Percentiles rank a stretch among this genome's conserved stretches.
Conservation (phyloP, 2,888 invertebrate genomes). For the Callyntrura guangdongensis region DNA sequence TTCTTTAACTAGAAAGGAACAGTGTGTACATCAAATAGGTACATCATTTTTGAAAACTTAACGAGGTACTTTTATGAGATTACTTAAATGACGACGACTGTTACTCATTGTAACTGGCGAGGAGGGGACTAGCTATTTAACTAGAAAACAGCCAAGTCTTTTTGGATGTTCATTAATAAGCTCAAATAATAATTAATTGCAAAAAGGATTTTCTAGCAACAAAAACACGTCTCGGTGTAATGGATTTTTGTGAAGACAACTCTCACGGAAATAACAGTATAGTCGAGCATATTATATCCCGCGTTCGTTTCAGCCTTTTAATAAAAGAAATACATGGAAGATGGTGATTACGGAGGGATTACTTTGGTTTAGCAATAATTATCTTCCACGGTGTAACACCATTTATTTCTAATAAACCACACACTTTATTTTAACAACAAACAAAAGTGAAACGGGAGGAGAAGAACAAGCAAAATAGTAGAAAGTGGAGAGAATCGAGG, state of each 20-base stretch:
- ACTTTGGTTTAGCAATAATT: constrained; percentile 50
- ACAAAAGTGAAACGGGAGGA: constrained; percentile 33
- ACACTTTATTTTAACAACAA: constrained; percentile 67
- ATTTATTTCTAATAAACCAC: constrained; percentile 73
- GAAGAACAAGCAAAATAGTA: neutral
- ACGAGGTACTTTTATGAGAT: no score
- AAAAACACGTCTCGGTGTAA: constrained; percentile 21
- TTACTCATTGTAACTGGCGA: no score
- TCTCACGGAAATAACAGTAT: neutral
- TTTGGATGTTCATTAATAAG: no score
- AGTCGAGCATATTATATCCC: neutral
- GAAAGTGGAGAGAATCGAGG: neutral
- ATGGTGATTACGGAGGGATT: constrained; percentile 17
- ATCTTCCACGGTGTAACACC: constrained; percentile 48
- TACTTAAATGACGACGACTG: no score
- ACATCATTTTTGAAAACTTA: no score
- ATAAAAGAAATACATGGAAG: neutral
- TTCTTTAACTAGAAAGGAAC: no score
- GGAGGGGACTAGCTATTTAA: no score
- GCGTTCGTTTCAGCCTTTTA: neutral
- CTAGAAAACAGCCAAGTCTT: no score
- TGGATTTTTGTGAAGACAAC: neutral
- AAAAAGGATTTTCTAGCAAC: constrained; percentile 8
- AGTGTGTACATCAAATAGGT: no score
- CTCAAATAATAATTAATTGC: constrained; percentile 13